Conservation (phyloP, 2,113 vertebrate species). For the Castor canadensis region DNA sequence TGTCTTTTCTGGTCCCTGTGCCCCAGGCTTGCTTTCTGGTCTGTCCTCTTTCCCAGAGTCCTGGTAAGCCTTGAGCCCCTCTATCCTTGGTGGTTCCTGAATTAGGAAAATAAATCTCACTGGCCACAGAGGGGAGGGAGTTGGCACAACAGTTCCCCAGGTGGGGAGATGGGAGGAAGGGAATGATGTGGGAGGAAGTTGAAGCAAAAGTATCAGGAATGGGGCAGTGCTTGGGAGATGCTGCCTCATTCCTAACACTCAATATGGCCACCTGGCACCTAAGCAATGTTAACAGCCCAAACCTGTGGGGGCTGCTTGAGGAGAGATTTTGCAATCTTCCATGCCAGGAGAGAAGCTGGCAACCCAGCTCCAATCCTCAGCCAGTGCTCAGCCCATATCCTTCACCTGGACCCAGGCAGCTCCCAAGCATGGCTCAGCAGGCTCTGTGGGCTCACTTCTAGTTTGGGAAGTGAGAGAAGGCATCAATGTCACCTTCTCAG, state of each 20-base stretch:
- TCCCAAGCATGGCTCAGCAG: not conserved
- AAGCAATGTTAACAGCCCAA: not conserved
- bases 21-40: not conserved
- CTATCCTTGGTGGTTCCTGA: not conserved
- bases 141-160: not conserved
- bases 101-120: slow-evolving; percentile 57
- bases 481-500: not conserved
- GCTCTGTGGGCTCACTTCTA: not conserved
- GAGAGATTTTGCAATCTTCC: not conserved
- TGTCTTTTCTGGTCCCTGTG: not conserved
- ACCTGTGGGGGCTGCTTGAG: not conserved
- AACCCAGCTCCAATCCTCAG: not conserved
- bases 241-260: not conserved
- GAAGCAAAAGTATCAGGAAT: slow-evolving; percentile 21
- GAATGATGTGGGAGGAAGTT: slow-evolving; percentile 30
- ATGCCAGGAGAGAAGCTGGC: not conserved
- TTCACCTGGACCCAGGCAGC: not conserved
- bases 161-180: slow-evolving; percentile 10
- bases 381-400: not conserved
- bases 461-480: not conserved
- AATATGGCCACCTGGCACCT: not conserved
- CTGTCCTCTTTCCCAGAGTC: not conserved
- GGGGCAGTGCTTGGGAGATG: not conserved
- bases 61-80: not conserved
- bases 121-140: slow-evolving; percentile 25